A percentile compares a stretch with the other conserved stretches of the same genome.
These are phyloP conservation scores for Pseudomyrmex dendroicus DNA, from an alignment of 1,140 invertebrate genomes.

Conservation along the genomic window DNA sequence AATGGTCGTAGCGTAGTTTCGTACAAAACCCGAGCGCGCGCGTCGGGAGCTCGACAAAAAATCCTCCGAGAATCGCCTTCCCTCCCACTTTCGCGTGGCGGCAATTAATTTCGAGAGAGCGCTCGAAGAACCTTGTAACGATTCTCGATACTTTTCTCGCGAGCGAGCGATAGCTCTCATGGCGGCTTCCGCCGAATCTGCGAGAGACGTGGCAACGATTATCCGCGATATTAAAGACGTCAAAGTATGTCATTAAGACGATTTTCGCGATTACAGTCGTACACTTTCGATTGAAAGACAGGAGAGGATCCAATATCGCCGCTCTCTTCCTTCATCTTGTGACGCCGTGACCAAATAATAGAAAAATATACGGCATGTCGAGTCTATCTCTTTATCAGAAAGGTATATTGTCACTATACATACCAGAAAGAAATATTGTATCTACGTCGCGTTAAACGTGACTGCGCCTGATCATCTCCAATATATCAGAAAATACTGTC, in stretches of 20 bases:
- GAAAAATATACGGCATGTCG: background rate
- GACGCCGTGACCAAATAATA: background rate
- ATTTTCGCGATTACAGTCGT: too few species aligned
- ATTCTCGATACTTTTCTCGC: background rate
- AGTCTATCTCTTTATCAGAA: slow-evolving; percentile 22
- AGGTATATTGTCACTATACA: background rate
- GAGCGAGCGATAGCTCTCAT: background rate
- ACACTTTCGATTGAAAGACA: background rate
- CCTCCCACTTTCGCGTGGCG: background rate
- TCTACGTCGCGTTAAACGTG: slow-evolving; percentile 7
- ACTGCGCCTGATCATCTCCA: background rate
- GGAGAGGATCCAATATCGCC: background rate
- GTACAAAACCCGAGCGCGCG: background rate
- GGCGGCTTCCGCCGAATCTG: background rate
- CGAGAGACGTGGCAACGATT: background rate
- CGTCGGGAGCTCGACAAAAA: background rate
- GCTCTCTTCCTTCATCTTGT: too few species aligned
- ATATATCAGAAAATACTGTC: background rate
- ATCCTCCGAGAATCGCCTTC: background rate
- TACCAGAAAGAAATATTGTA: background rate
- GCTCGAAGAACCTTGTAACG: slow-evolving; percentile 2
- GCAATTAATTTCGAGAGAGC: slow-evolving; percentile 17
- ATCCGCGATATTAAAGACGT: background rate
- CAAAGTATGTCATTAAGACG: too few species aligned
- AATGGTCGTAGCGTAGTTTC: background rate